Evolutionary conservation across 1,140 invertebrate genomes (phyloP).

Genomic region (Dolichoris vasculosae): DNA sequence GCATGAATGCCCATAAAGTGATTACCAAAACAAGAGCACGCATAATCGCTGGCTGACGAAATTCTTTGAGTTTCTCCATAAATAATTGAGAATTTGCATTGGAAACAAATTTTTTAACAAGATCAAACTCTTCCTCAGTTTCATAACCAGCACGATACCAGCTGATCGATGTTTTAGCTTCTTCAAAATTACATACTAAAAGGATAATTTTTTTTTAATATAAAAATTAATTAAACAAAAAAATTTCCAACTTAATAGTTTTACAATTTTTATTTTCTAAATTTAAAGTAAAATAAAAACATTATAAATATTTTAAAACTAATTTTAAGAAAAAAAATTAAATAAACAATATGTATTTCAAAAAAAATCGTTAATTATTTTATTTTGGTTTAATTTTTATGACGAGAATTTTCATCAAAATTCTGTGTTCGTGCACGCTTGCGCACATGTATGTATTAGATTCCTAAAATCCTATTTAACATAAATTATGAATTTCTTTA

Average conservation of each 20-base stretch:
- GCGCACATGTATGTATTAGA: too few species aligned
- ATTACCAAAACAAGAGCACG: slow-evolving; percentile 79
- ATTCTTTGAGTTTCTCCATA: slow-evolving; percentile 37
- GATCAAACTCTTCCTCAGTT: slow-evolving; percentile 40
- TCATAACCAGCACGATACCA: slow-evolving; percentile 45
- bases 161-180: slow-evolving; percentile 75
- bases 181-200: slow-evolving; percentile 73
- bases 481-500: too few species aligned
- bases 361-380: too few species aligned
- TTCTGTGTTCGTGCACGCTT: too few species aligned
- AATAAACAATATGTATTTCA: too few species aligned
- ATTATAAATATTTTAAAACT: too few species aligned
- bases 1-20: slow-evolving; percentile 82
- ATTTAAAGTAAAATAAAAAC: not conserved
- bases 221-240: not conserved
- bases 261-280: not conserved
- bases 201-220: not conserved
- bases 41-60: slow-evolving; percentile 59
- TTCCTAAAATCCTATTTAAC: too few species aligned
- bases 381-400: too few species aligned
- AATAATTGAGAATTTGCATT: slow-evolving; percentile 10
- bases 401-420: too few species aligned
- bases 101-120: slow-evolving; percentile 45
- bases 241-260: not conserved
- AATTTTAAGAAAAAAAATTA: too few species aligned